Evolutionary conservation across 2,888 invertebrate genomes (phyloP).

Genomic region (Rhimphoctona megacephalus): DNA sequence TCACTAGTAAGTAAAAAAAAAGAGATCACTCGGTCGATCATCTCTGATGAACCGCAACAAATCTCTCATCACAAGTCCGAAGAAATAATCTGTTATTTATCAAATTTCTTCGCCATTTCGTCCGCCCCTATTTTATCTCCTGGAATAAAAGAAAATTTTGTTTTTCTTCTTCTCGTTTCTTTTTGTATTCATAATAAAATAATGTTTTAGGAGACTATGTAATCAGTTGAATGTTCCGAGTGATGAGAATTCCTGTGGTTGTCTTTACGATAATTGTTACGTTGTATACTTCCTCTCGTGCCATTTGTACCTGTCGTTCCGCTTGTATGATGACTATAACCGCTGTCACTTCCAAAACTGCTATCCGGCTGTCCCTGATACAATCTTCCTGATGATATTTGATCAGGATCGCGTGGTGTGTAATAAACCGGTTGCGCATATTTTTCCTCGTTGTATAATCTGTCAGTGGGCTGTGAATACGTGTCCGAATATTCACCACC

Average conservation of each 20-base stretch:
- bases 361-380: constrained; percentile 85
- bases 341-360: constrained; percentile 93
- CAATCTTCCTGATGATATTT: constrained; percentile 77
- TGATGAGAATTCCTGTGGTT: constrained; percentile 81
- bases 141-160: not conserved
- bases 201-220: constrained; percentile 79
- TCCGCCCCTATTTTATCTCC: not conserved
- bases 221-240: constrained; percentile 81
- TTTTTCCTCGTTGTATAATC: constrained; percentile 79
- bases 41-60: not conserved
- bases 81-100: not conserved
- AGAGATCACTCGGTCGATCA: constrained; percentile 70
- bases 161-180: not conserved
- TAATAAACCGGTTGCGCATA: constrained; percentile 82
- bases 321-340: constrained; percentile 93
- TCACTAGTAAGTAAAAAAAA: constrained; percentile 29
- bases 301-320: constrained; percentile 87
- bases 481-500: constrained; percentile 81
- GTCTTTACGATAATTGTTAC: constrained; percentile 80
- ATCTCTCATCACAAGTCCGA: constrained; percentile 15
- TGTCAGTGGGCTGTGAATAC: constrained; percentile 82
- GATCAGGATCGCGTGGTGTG: constrained; percentile 77
- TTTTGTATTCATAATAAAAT: not conserved
- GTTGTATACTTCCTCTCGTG: constrained; percentile 77
- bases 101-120: not conserved